phyloP scores from a whole-genome alignment of 2,888 invertebrate genomes.

The Trissolcus japonicus region DNA sequence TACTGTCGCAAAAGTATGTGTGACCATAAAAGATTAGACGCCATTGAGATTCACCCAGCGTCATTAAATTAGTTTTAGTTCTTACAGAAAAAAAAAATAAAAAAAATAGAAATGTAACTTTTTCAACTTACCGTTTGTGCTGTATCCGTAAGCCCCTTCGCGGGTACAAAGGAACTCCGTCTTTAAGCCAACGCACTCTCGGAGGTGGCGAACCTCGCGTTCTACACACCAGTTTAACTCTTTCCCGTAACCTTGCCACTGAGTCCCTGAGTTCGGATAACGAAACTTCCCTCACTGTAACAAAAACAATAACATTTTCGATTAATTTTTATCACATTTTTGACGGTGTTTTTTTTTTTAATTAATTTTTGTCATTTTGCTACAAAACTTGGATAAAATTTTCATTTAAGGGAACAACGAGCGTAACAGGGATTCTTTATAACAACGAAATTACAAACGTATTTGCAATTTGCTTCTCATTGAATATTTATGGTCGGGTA shows the following conservation, averaged over 20 bases:
- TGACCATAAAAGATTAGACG: slow-evolving; percentile 25
- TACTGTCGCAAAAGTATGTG: slow-evolving; percentile 38
- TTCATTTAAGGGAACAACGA: too few relatives aligned
- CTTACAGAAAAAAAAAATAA: slow-evolving; percentile 1
- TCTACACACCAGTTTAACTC: slow-evolving; percentile 75
- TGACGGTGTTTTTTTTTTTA: neutral
- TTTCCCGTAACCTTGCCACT: slow-evolving; percentile 74
- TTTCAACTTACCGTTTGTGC: slow-evolving; percentile 72
- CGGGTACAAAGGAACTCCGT: slow-evolving; percentile 73
- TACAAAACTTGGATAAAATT: too few relatives aligned
- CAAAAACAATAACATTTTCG: slow-evolving; percentile 48
- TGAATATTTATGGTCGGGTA: too few relatives aligned
- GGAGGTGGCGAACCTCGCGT: slow-evolving; percentile 75
- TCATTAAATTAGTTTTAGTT: slow-evolving; percentile 6
- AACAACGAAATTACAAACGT: too few relatives aligned
- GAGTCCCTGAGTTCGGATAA: slow-evolving; percentile 76
- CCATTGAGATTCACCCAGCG: neutral
- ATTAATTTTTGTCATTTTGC: too few relatives aligned
- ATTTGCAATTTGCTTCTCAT: too few relatives aligned
- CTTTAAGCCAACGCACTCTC: slow-evolving; percentile 74
- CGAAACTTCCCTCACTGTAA: slow-evolving; percentile 74
- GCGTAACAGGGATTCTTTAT: too few relatives aligned
- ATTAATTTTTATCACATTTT: neutral
- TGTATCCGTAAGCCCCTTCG: slow-evolving; percentile 74
- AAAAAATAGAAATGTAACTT: neutral